Base-by-base conservation (phyloP, 2,113 vertebrate genomes). In the Podilymbus podiceps region DNA sequence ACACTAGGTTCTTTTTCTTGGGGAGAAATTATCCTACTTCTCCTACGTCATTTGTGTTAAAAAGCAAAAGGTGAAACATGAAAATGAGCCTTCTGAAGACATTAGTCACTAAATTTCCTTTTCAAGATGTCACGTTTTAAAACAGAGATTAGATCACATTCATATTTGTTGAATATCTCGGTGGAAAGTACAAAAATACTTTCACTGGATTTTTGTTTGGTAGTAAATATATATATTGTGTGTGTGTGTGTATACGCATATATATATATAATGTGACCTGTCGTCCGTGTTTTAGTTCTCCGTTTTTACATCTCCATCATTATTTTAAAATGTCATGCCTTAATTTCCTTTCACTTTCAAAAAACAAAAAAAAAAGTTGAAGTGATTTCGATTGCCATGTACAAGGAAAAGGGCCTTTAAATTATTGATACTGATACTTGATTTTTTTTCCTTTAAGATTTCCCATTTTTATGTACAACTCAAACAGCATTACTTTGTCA, bases 361-460 rank as follows among this genome's bases (percentile, higher is more conserved):
- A 47, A 52, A 58, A 31, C 88, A 73, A 56, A 15, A 42, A 42
- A 42, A 42, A 47, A 82, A 18, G 30, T 17, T 33, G 33, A 95
- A 92, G 68, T 89, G 27, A 96, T 97, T 96, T 89, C 95, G 97
- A 97, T 96, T 96, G 82, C 56, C 72, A 55, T 88, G 30, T 89
- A 82, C 64, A 93, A 67, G 88, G 49, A 82, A 90, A 97, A 96
- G 55, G 23, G 5, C 53, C 55, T 96, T 80, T 76, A 90, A 94
- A 91, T 96, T 82, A 80, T 67, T 67, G n/a, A 38, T 38, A 38
- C 38, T 38, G 59, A 90, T 85, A 28, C 60, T 56, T 67, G 24
- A 38, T 15, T 60, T 80, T 86, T 85, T 66, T 42, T 97, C 88
- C 46, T 89, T 86, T 28, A 59, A 64, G 31, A 60, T 75, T 90